Evolutionary conservation across 35 echinoderm and acorn worm species (phyloP).

Genomic region (Acanthaster planci): DNA sequence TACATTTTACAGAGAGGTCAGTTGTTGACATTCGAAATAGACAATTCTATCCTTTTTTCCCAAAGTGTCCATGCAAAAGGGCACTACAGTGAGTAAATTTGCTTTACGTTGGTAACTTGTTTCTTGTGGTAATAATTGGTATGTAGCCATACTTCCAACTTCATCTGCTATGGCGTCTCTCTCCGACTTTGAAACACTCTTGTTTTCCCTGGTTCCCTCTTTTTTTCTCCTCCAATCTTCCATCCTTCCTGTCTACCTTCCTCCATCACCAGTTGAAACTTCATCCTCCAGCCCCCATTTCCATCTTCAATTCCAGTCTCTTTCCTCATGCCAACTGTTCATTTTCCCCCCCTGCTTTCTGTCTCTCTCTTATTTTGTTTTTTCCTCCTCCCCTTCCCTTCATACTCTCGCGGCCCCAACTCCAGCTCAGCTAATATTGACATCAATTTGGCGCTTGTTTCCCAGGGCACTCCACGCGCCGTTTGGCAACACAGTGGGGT

Average conservation of each 20-base stretch:
- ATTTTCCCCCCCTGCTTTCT: neutral
- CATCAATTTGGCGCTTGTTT: conserved; percentile 24
- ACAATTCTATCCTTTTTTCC: no score
- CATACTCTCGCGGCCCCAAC: neutral
- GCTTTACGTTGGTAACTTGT: no score
- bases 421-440: conserved; percentile 19
- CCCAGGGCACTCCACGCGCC: conserved; percentile 11
- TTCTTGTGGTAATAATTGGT: no score
- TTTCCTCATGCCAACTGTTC: no score
- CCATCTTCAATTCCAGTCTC: conserved; percentile 3
- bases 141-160: no score
- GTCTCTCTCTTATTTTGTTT: neutral
- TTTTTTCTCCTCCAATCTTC: neutral
- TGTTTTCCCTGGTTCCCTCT: neutral
- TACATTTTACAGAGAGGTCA: no score
- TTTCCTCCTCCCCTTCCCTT: neutral
- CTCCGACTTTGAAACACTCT: no score
- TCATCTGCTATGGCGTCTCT: no score
- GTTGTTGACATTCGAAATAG: no score
- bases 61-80: no score
- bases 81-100: no score
- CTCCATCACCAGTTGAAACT: neutral
- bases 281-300: neutral
- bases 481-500: conserved; percentile 2
- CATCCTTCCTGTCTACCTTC: neutral